Base-by-base conservation (phyloP, 1,140 invertebrate species). In the Sarcophaga bullata region DNA sequence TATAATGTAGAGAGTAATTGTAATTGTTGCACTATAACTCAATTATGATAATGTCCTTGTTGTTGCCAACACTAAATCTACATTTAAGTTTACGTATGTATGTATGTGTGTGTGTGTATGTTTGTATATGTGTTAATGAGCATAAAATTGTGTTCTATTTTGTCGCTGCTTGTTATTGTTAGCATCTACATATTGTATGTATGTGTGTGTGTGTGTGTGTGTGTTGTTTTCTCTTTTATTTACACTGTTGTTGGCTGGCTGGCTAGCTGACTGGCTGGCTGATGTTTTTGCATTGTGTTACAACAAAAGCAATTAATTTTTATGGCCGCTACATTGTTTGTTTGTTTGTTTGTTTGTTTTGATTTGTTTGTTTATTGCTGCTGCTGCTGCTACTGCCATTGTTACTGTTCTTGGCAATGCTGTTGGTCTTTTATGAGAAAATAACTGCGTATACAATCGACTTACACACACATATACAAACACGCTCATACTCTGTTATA, bases 21-120 rank as follows among this genome's bases (percentile, higher is more conserved):
- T 76, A 76, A 49, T 76, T 76, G 73, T 76, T 76, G 73, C 73
- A 49, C 73, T 76, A 76, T 76, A 76, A 76, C 46, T 76, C 73
- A 48, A 49, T 76, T 76, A 76, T 76, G 73, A 76, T 48, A 48
- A 76, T 76, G 73, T 76, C 73, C 47, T 76, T 47, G 73, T 17
- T 76, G 73, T 19, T 25, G 47, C 2, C 15, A 25, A 15, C 73
- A n/a, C 8, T 52, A 52, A 52, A 52, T 37, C 25, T 37, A 37
- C 25, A 37, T 37, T 37, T 37, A 37, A 37, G 25, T 37, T 37
- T 37, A n/a, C n/a, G n/a, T n/a, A n/a, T 37, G 4, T 4, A 37
- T 54, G 9, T 54, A 5, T 54, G 1, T 73, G 25, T 48, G 1
- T 2, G 73, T 75, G 37, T 75, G 10, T 72, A 6, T 3, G 68